Conservation (phyloP, 2,888 invertebrate genomes). For the Eustalomyia histrio region DNA sequence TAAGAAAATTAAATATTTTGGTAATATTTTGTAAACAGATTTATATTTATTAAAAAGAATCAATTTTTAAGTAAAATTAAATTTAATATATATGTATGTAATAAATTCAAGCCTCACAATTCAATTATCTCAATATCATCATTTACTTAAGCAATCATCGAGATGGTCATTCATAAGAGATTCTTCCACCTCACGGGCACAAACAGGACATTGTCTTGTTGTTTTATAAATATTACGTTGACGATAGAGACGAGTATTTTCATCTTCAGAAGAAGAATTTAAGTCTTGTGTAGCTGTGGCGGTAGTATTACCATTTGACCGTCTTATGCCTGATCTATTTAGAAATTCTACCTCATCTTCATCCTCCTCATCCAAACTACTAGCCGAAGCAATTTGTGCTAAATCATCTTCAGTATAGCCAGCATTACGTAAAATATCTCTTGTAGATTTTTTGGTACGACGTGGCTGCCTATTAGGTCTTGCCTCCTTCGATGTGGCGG, state of each 20-base stretch:
- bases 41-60: conserved; percentile 7
- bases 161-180: conserved; percentile 74
- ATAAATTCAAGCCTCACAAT: not conserved
- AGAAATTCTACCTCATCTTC: conserved; percentile 57
- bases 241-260: conserved; percentile 70
- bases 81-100: conserved; percentile 7
- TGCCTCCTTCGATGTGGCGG: conserved; percentile 60
- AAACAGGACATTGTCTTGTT: conserved; percentile 75
- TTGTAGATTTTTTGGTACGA: conserved; percentile 38
- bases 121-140: conserved; percentile 4
- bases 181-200: conserved; percentile 73
- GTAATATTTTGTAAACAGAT: conserved; percentile 83
- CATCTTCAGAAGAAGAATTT: conserved; percentile 62
- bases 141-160: conserved; percentile 70
- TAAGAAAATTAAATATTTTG: conserved; percentile 86
- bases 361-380: conserved; percentile 62
- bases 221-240: conserved; percentile 70
- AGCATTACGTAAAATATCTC: conserved; percentile 68
- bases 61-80: conserved; percentile 13
- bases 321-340: conserved; percentile 30
- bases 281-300: conserved; percentile 26
- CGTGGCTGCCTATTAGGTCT: conserved; percentile 53
- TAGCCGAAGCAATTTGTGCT: conserved; percentile 56
- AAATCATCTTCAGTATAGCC: conserved; percentile 73
- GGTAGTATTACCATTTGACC: conserved; percentile 13